Conservation (phyloP, 2,113 vertebrate species). For the Gymnarchus niloticus region DNA sequence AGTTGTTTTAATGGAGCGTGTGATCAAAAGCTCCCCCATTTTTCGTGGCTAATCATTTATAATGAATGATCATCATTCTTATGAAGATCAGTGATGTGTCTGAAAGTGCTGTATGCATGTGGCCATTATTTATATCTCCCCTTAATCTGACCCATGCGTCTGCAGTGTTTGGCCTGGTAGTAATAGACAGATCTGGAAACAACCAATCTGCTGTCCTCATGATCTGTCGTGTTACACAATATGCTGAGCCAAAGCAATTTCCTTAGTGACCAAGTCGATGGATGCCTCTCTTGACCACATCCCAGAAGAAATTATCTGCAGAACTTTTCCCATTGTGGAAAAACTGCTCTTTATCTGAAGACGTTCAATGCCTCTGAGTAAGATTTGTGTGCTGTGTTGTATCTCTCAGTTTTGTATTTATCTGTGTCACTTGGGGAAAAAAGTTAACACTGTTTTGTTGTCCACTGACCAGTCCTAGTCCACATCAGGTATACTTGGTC, state of each 20-base stretch:
- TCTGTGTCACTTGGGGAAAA: neutral
- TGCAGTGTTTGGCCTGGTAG: neutral
- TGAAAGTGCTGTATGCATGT: neutral
- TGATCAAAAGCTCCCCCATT: neutral
- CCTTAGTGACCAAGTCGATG: neutral
- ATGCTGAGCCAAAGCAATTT: neutral
- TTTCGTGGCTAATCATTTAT: neutral
- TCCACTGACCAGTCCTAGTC: neutral
- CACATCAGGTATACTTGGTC: neutral
- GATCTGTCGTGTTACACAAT: neutral
- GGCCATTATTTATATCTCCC: neutral
- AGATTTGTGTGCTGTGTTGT: no score
- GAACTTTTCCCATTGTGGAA: slow-evolving; percentile 10
- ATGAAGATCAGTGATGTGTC: neutral
- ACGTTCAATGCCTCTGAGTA: neutral
- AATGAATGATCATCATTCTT: neutral
- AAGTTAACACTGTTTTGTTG: neutral
- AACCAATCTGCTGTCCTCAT: neutral
- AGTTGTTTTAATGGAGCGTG: neutral
- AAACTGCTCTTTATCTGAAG: slow-evolving; percentile 1
- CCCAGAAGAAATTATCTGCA: neutral
- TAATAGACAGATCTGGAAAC: neutral
- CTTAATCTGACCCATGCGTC: neutral
- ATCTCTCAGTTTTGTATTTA: neutral
- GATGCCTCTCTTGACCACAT: neutral